phyloP scores from a whole-genome alignment of 1,140 invertebrate species.

The Prorops nasuta region DNA sequence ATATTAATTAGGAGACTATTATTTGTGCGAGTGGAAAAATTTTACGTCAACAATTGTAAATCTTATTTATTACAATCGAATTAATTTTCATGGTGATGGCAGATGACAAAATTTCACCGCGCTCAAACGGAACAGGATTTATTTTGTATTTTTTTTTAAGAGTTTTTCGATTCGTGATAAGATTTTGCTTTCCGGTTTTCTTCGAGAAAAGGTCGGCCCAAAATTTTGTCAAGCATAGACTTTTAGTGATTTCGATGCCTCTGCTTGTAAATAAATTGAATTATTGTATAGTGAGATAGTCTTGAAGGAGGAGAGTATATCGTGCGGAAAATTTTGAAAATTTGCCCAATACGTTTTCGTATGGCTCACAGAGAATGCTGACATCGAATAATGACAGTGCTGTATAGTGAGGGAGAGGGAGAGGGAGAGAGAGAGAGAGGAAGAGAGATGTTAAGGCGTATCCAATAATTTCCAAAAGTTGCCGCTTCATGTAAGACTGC shows the following conservation, averaged over 20 bases:
- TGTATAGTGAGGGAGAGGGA: background rate
- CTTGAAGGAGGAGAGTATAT: background rate
- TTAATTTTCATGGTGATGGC: no score
- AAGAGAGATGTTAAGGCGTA: background rate
- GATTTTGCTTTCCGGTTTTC: slow-evolving; percentile 4
- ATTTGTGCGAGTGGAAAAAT: no score
- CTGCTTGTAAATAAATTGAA: slow-evolving; percentile 16
- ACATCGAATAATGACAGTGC: no score
- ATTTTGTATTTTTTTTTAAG: no score
- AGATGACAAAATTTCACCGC: no score
- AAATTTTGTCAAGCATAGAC: slow-evolving; percentile 13
- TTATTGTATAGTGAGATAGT: background rate
- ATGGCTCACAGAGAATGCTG: no score
- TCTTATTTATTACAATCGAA: no score
- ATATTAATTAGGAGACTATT: no score
- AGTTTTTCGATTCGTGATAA: no score
- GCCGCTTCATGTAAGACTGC: slow-evolving; percentile 43
- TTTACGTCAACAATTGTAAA: no score
- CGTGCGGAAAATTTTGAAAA: slow-evolving; percentile 28
- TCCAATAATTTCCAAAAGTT: slow-evolving; percentile 29
- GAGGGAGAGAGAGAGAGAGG: background rate
- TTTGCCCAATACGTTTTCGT: slow-evolving; percentile 19
- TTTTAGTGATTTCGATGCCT: slow-evolving; percentile 15
- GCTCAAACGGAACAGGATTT: no score
- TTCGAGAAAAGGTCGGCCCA: slow-evolving; percentile 4